phyloP scores from a whole-genome alignment of 1,140 invertebrate genomes.

The Zaprionus camerounensis region DNA sequence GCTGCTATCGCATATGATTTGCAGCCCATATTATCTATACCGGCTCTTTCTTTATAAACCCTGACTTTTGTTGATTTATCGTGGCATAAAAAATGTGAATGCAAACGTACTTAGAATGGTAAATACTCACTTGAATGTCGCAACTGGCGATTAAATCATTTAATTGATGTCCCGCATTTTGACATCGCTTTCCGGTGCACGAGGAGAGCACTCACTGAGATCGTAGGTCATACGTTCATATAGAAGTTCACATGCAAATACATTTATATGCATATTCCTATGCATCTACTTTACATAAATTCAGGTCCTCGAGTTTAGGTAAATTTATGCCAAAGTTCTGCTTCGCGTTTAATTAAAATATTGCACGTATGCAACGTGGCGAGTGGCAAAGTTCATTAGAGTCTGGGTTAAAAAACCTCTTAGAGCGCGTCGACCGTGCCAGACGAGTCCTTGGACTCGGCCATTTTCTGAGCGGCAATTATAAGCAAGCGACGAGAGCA shows the following conservation, averaged over 20 bases:
- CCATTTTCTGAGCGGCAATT: slow-evolving; percentile 46
- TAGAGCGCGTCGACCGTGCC: slow-evolving; percentile 47
- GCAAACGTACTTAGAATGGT: not conserved
- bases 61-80: slow-evolving; percentile 8
- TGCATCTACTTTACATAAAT: not conserved
- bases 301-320: not conserved
- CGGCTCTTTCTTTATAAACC: not conserved
- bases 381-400: slow-evolving; percentile 43
- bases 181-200: not conserved
- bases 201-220: not conserved
- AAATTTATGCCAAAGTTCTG: not conserved
- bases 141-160: slow-evolving; percentile 29
- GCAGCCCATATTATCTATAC: not conserved
- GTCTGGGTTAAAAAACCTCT: slow-evolving; percentile 57
- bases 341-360: slow-evolving; percentile 60
- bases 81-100: not conserved
- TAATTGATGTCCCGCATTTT: slow-evolving; percentile 37
- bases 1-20: slow-evolving; percentile 2
- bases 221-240: not conserved
- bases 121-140: slow-evolving; percentile 37
- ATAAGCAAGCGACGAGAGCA: slow-evolving; percentile 27
- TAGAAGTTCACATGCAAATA: not conserved
- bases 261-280: not conserved
- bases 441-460: slow-evolving; percentile 45
- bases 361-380: slow-evolving; percentile 49